phyloP scores from a whole-genome alignment of 2,113 vertebrate species.

The Cisticola juncidis region DNA sequence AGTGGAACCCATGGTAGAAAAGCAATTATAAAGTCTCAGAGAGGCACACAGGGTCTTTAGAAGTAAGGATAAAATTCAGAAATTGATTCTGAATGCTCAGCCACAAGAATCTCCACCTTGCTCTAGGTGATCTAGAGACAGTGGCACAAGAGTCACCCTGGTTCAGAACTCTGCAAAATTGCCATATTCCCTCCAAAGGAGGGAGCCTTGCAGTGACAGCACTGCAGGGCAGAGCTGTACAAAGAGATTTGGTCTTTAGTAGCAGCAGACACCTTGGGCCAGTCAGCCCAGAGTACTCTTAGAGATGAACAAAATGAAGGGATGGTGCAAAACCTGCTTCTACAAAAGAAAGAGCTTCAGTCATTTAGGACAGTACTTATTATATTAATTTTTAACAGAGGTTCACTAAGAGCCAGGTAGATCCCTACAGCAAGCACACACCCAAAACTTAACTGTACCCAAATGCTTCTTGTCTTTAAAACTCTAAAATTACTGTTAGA shows the following conservation, averaged over 20 bases:
- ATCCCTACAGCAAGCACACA: not conserved
- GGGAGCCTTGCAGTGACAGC: not conserved
- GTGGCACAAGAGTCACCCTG: not conserved
- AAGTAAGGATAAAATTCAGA: not conserved
- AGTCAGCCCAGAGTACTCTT: not conserved
- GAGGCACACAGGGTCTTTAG: not conserved
- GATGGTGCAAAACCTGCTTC: not conserved
- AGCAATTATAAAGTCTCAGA: not conserved
- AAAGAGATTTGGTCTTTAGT: not conserved
- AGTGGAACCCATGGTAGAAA: not conserved
- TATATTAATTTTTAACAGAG: not conserved
- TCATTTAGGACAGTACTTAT: not conserved
- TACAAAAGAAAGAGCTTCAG: not conserved
- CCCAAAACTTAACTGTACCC: not conserved
- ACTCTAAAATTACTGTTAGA: not conserved
- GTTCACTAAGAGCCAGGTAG: not conserved
- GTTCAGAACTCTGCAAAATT: not conserved
- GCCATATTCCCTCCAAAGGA: not conserved
- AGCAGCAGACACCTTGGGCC: not conserved
- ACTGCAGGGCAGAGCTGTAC: not conserved
- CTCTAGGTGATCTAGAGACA: conserved; percentile 5
- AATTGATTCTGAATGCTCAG: not conserved
- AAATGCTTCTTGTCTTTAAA: not conserved
- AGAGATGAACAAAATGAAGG: not conserved
- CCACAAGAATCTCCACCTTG: not conserved